Percentiles rank a stretch among this genome's conserved stretches.
Evolutionary conservation across 2,113 vertebrate species (phyloP).

Genomic region (Festucalex cinctus): DNA sequence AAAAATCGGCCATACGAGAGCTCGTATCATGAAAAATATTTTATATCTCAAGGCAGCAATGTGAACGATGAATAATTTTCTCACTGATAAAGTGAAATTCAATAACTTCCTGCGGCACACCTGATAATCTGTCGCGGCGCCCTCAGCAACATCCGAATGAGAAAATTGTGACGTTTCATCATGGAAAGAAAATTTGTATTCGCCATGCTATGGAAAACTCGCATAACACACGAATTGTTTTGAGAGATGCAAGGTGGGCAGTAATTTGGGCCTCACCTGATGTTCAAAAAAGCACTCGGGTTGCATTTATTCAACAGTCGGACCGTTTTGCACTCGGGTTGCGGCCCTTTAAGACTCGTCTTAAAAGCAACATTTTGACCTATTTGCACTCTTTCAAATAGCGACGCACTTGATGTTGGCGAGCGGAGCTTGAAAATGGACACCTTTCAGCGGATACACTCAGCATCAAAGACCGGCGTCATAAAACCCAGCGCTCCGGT

Average conservation of each 20-base stretch:
- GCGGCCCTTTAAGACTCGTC: neutral
- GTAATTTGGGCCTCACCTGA: neutral
- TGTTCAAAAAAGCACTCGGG: neutral
- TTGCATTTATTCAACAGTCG: slow-evolving; percentile 1
- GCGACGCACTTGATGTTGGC: slow-evolving; percentile 55
- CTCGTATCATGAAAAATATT: no score
- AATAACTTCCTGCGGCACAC: no score
- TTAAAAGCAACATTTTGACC: slow-evolving; percentile 7
- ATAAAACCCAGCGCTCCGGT: slow-evolving; percentile 58
- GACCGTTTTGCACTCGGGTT: neutral
- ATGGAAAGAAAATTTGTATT: neutral
- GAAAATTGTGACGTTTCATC: neutral
- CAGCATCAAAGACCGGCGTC: slow-evolving; percentile 64
- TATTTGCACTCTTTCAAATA: slow-evolving; percentile 31
- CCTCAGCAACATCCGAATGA: no score
- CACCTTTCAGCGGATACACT: slow-evolving; percentile 68
- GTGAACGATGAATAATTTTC: no score
- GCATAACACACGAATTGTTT: neutral
- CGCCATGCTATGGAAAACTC: neutral
- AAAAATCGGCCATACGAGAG: no score
- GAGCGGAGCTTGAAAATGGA: slow-evolving; percentile 58
- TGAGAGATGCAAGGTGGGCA: neutral
- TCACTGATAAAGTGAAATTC: no score
- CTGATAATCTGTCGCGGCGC: no score
- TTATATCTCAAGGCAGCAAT: no score